Evolutionary conservation across 1,140 invertebrate genomes (phyloP).

Genomic region (Marisa cornuarietis): DNA sequence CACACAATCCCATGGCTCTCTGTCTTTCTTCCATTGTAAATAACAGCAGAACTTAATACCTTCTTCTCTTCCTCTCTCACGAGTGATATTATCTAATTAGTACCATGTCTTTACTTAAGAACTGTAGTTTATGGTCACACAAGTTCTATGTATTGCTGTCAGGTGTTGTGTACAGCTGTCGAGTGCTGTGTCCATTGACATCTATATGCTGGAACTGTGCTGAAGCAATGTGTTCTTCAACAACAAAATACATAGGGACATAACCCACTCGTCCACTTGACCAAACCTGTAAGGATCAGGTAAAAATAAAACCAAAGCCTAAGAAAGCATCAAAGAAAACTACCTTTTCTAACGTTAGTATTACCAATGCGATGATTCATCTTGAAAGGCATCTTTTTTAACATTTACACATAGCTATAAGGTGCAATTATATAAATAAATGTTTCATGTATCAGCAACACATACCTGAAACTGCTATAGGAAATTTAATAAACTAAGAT

Average conservation of each 20-base stretch:
- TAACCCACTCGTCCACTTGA: constrained; percentile 51
- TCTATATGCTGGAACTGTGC: constrained; percentile 11
- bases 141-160: constrained; percentile 11
- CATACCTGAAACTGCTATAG: too few relatives aligned
- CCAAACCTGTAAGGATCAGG: constrained; percentile 49
- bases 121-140: not conserved
- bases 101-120: too few relatives aligned
- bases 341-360: not conserved
- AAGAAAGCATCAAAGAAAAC: not conserved
- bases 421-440: too few relatives aligned
- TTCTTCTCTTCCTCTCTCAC: too few relatives aligned
- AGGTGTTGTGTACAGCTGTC: constrained; percentile 9
- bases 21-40: too few relatives aligned
- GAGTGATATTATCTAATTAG: too few relatives aligned
- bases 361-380: not conserved
- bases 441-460: too few relatives aligned
- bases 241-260: constrained; percentile 46
- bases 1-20: too few relatives aligned
- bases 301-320: not conserved
- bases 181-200: constrained; percentile 11
- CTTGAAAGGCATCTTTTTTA: too few relatives aligned
- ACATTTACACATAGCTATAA: too few relatives aligned
- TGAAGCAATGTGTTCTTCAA: constrained; percentile 21
- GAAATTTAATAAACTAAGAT: too few relatives aligned
- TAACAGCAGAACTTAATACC: too few relatives aligned